Evolutionary conservation across 2,797 vertebrate species (phyloP).

Genomic region (Parauchenoglanis punctatus): DNA sequence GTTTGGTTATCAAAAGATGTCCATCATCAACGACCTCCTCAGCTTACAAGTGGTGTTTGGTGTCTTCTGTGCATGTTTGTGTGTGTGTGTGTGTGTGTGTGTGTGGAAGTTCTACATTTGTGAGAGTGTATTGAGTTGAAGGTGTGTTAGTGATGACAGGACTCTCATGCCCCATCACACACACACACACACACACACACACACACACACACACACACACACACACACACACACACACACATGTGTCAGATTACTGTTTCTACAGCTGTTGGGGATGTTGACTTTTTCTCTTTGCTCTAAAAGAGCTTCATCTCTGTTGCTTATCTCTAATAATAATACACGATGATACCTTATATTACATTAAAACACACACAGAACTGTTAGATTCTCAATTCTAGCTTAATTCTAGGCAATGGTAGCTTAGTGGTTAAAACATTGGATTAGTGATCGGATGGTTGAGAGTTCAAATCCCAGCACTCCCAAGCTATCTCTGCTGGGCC

Average conservation of each 20-base stretch:
- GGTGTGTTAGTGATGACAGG: conserved; percentile 23
- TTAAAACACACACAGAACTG: no score
- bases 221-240: conserved; percentile 14
- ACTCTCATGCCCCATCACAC: conserved; percentile 5
- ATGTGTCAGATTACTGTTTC: conserved; percentile 74
- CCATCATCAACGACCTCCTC: not conserved
- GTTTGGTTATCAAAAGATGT: not conserved
- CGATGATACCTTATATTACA: not conserved
- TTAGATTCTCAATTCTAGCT: not conserved
- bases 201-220: conserved; percentile 19
- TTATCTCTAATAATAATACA: conserved; percentile 4
- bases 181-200: conserved; percentile 4
- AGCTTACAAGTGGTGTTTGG: not conserved
- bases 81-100: not conserved
- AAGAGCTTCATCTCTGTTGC: conserved; percentile 15
- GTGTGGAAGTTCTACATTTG: not conserved
- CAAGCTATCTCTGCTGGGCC: no score
- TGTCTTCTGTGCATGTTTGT: not conserved
- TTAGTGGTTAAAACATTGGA: no score
- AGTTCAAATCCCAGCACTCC: no score
- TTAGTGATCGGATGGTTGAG: no score
- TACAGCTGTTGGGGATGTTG: conserved; percentile 75
- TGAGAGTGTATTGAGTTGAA: conserved; percentile 26
- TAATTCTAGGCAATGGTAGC: no score
- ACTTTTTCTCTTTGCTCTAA: conserved; percentile 57